Evolutionary conservation across 2,888 invertebrate genomes (phyloP).

Genomic region (Caenorhabditis imperialis): DNA sequence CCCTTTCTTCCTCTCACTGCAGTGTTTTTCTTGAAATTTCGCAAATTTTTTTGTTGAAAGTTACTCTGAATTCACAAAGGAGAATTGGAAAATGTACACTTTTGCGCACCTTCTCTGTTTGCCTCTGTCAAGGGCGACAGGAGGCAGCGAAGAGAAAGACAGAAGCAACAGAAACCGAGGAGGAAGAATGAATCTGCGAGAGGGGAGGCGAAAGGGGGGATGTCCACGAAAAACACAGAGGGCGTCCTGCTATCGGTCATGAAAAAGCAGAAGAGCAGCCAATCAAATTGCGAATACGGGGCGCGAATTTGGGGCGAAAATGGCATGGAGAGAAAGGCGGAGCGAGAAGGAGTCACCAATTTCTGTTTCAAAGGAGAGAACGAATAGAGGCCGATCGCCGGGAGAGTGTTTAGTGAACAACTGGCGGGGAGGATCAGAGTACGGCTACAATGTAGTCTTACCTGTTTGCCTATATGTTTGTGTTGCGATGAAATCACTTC

Average conservation of each 20-base stretch:
- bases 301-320: background rate
- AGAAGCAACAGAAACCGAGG: conserved; percentile 22
- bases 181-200: conserved; percentile 19
- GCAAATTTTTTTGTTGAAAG: no score
- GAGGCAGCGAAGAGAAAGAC: conserved; percentile 23
- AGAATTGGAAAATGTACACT: conserved; percentile 20
- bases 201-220: conserved; percentile 6
- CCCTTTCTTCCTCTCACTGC: no score
- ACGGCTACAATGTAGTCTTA: conserved; percentile 30
- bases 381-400: no score
- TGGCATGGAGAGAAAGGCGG: background rate
- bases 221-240: conserved; percentile 46
- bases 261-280: conserved; percentile 51
- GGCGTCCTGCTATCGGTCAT: conserved; percentile 41
- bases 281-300: conserved; percentile 34
- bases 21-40: no score
- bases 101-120: conserved; percentile 22
- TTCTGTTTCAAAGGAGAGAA: conserved; percentile 9
- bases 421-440: conserved; percentile 42
- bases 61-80: no score
- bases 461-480: no score
- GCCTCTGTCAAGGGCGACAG: conserved; percentile 32
- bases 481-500: no score
- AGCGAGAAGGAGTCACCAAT: conserved; percentile 8
- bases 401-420: conserved; percentile 17